phyloP scores from a whole-genome alignment of 2,888 invertebrate species.

The Ypsolopha sequella region DNA sequence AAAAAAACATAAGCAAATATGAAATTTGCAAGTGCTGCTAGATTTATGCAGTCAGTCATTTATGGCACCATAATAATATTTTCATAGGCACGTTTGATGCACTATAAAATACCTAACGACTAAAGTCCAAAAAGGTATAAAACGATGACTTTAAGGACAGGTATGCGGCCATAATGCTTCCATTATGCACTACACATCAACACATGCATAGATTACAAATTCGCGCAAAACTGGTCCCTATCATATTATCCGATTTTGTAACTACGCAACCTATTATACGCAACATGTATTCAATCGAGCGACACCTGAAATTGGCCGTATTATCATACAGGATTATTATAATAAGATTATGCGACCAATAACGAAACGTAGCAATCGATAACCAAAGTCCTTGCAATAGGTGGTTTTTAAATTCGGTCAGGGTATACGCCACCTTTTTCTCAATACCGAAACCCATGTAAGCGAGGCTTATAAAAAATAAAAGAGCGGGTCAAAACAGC shows the following conservation, averaged over 20 bases:
- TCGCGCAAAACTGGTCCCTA: neutral
- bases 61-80: neutral
- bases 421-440: conserved; percentile 16
- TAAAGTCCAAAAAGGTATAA: too few species aligned
- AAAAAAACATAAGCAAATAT: too few species aligned
- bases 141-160: neutral
- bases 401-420: conserved; percentile 14
- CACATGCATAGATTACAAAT: conserved; percentile 4
- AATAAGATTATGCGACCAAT: conserved; percentile 1
- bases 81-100: neutral
- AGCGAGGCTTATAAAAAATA: conserved; percentile 19
- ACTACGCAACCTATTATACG: neutral
- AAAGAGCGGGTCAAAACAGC: conserved; percentile 30
- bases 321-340: neutral
- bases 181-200: conserved; percentile 5
- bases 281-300: neutral
- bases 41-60: neutral
- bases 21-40: too few species aligned
- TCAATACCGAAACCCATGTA: conserved; percentile 7
- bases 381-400: neutral
- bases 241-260: neutral
- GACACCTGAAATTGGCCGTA: neutral
- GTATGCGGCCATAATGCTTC: conserved; percentile 1
- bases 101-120: neutral
- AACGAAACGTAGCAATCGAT: neutral